A percentile compares a stretch with the other conserved stretches of the same genome.
Conservation (phyloP, 2,797 vertebrate genomes). For the Sus cebifrons region DNA sequence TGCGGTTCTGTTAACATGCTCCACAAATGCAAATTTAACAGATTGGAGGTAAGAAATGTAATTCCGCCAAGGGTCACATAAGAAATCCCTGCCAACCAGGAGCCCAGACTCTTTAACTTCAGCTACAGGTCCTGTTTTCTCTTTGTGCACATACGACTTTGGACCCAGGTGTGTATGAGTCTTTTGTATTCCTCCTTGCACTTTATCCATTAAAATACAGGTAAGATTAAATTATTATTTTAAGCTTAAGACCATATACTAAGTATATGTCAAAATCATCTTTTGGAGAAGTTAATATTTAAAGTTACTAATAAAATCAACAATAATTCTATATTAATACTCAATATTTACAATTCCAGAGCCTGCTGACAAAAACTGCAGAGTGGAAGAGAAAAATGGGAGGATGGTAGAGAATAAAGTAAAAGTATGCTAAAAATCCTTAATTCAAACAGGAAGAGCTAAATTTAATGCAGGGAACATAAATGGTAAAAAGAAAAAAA, state of each 20-base stretch:
- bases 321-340: neutral
- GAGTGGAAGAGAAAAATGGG: neutral
- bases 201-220: neutral
- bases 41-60: too few relatives aligned
- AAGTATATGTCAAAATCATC: slow-evolving; percentile 1
- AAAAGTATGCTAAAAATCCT: neutral
- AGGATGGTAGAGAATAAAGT: neutral
- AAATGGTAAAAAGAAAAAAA: neutral
- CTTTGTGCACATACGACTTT: too few relatives aligned
- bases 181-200: too few relatives aligned
- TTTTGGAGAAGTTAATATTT: neutral
- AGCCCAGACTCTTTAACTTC: too few relatives aligned
- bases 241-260: neutral
- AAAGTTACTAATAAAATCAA: slow-evolving; percentile 28
- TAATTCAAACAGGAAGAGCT: neutral
- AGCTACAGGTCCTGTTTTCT: too few relatives aligned
- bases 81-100: too few relatives aligned
- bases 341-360: neutral
- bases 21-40: too few relatives aligned
- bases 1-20: too few relatives aligned
- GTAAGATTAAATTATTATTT: neutral
- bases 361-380: neutral
- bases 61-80: too few relatives aligned
- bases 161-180: too few relatives aligned
- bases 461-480: neutral